Evolutionary conservation across 2,113 vertebrate species (phyloP).

Genomic region (Meriones unguiculatus): DNA sequence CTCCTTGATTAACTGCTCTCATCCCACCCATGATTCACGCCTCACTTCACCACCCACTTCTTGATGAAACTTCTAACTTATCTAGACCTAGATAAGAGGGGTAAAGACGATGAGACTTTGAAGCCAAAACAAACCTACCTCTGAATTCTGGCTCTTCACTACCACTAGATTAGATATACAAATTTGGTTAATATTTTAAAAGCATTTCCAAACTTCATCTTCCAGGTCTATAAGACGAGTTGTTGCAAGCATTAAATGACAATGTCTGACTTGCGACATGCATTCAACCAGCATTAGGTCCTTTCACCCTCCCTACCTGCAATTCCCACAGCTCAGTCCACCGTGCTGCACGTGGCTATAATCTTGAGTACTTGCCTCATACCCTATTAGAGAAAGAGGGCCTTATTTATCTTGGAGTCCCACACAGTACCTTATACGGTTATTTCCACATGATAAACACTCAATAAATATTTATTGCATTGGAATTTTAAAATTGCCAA

Average conservation of each 20-base stretch:
- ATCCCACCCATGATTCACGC: neutral
- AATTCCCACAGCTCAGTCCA: neutral
- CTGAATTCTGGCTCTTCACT: neutral
- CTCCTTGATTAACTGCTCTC: neutral
- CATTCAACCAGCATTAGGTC: neutral
- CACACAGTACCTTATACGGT: slow-evolving; percentile 48
- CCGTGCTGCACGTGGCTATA: slow-evolving; percentile 40
- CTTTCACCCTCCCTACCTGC: neutral
- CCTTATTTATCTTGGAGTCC: slow-evolving; percentile 72
- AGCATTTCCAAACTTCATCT: slow-evolving; percentile 6
- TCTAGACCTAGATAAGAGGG: neutral
- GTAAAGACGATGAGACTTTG: neutral
- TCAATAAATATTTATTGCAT: slow-evolving; percentile 79
- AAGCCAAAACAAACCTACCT: neutral
- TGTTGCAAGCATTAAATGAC: neutral
- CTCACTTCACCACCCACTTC: neutral
- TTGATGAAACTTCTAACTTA: neutral
- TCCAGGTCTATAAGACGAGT: neutral
- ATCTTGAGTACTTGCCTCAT: slow-evolving; percentile 62
- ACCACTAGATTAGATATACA: neutral
- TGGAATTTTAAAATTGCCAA: slow-evolving; percentile 72
- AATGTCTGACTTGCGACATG: neutral
- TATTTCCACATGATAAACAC: slow-evolving; percentile 79
- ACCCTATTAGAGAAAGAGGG: slow-evolving; percentile 25
- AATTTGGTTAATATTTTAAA: slow-evolving; percentile 5